Evolutionary conservation across 2,797 vertebrate genomes (phyloP), one percentile per base, ranked within the genome.

Genomic region (Holocentrus rufus): DNA sequence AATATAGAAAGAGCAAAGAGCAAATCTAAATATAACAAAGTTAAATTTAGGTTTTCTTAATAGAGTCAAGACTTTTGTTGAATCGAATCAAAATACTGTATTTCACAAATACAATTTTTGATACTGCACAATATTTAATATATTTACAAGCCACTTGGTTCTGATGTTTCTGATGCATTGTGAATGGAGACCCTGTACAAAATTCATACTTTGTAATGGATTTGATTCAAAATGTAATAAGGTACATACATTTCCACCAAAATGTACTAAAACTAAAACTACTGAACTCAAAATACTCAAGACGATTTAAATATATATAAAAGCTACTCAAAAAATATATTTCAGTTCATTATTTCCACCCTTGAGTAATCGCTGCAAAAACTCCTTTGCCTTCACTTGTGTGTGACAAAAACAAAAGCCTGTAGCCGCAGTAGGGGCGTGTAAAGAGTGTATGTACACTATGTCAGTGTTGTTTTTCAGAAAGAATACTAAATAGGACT

Each of bases 401-500:
- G 17, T 20, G 1, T 18, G 17, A 50, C 17, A 20, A 50, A n/a
- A 8, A 20, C 2, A 9, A 50, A 20, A n/a, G 18, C n/a, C 47
- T 50, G 55, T 27, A 15, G 70, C 23, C 14, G 42, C 72, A 74
- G 67, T 31, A 64, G 57, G 58, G 62, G 54, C 58, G 56, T 61
- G 18, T 58, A 53, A 22, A 31, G 10, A 53, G 17, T 49, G 25
- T 62, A 49, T 50, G 59, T 25, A 60, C 42, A 67, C 36, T 47
- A 13, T 1, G 47, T 54, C 11, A 63, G 11, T 65, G 63, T 53
- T 42, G 61, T 36, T 11, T 72, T 64, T 69, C n/a, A 15, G 49
- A 36, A 30, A 56, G 69, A 77, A 83, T 75, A 69, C 52, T 62
- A 80, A 87, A 76, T 14, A 66, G 55, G 53, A 65, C 49, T 75